Base-by-base conservation (phyloP, 2,113 vertebrate species). In the Galbula dea region DNA sequence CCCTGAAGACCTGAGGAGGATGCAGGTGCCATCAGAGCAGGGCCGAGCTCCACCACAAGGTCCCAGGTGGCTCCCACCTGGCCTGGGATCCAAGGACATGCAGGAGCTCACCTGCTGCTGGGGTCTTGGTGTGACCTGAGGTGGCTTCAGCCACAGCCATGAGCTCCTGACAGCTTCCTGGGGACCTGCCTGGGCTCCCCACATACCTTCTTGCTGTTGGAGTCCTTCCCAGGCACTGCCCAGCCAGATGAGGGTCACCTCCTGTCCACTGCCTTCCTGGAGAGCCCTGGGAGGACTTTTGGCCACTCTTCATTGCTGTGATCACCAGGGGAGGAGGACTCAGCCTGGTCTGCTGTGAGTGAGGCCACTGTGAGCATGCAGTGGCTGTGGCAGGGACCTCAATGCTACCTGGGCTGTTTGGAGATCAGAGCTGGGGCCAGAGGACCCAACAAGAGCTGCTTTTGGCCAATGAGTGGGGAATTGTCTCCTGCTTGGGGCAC, bases 71-170 rank as follows among this genome's bases (percentile, higher is more conserved):
- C 27, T 79, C 61, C 54, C 24, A 3, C 11, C 46, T 41, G 52
- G 22, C 27, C 27, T 52, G 39, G 49, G 45, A 48, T 10, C 34
- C 48, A 27, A 39, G 66, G 66, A 68, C 37, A 55, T 24, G 43
- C 30, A 48, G 71, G 45, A 65, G 59, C 6, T 0, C 49, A 9
- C 3, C 10, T 1, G 0, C 39, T 43, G 19, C 15, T 37, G 39
- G 58, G 57, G 63, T 49, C 63, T 59, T 51, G 65, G 10, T 49
- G 39, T 19, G 59, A 51, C 24, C 59, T 39, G 51, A 29, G 54
- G 72, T 12, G 73, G 46, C n/a, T n/a, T n/a, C n/a, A n/a, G n/a
- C n/a, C n/a, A n/a, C n/a, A n/a, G 54, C 24, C 36, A 1, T 4
- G 29, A 41, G 49, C 36, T 39, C 36, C 48, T 74, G 65, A 20